Percentiles rank a stretch among this genome's conserved stretches.
Evolutionary conservation across 2,888 invertebrate species (phyloP).

Genomic region (Caenorhabditis sp.): DNA sequence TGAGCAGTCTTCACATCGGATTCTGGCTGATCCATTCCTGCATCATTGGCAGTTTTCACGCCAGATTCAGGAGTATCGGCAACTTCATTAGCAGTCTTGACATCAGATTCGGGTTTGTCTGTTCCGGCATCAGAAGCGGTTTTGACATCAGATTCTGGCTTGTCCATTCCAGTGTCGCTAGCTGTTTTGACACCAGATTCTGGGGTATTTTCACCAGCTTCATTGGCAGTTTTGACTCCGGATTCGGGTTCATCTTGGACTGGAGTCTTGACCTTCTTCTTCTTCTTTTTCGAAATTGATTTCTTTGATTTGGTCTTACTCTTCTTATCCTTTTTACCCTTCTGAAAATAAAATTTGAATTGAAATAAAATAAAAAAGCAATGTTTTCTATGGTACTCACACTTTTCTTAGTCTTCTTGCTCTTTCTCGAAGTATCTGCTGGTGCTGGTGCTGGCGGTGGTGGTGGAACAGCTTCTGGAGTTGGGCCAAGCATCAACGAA

Average conservation of each 20-base stretch:
- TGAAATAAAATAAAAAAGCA: background rate
- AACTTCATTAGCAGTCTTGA: constrained; percentile 17
- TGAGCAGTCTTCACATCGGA: constrained; percentile 15
- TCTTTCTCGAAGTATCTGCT: constrained; percentile 13
- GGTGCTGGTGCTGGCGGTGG: background rate
- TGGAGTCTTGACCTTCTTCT: constrained; percentile 17
- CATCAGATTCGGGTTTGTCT: constrained; percentile 9
- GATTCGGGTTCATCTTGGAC: constrained; percentile 16
- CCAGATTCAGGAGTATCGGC: constrained; percentile 18
- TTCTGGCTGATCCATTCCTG: constrained; percentile 4
- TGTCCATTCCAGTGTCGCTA: constrained; percentile 5
- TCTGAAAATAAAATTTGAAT: background rate
- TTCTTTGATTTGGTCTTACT: constrained; percentile 7
- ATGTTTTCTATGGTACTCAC: background rate
- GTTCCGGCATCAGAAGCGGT: constrained; percentile 10
- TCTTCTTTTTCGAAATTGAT: constrained; percentile 16
- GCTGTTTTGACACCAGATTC: constrained; percentile 30
- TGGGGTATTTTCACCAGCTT: constrained; percentile 5
- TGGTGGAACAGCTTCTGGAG: background rate
- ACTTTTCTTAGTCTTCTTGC: constrained; percentile 15
- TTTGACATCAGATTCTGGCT: constrained; percentile 24
- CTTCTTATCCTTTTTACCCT: constrained; percentile 13
- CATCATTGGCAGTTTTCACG: constrained; percentile 22
- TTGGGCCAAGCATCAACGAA: background rate
- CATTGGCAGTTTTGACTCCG: constrained; percentile 23